Base-by-base conservation (phyloP, 2,113 vertebrate species). In the Perccottus glenii region DNA sequence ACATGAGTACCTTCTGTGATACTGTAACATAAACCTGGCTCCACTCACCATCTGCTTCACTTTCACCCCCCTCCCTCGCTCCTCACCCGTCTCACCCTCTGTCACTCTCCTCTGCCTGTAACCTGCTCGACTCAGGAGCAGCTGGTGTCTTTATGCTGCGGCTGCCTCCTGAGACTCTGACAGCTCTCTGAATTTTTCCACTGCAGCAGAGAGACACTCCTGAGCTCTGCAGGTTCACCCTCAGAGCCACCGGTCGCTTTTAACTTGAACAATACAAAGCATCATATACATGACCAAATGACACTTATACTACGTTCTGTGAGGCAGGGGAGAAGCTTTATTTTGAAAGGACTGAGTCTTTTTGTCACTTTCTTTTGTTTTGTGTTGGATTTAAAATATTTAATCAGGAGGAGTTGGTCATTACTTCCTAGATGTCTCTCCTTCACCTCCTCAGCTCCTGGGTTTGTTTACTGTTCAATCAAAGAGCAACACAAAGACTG, bases 141-240 rank as follows among this genome's bases (percentile, higher is more conserved):
- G 81, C 83, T 87, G 81, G 83, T 40, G 7, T 85, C 83, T 78
- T 82, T 75, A 75, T 77, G 74, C 76, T 66, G 73, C 60, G 78
- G 70, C 45, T 75, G 73, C 68, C 83, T 78, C 81, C 65, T 76
- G 74, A 75, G 82, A 77, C 69, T 48, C 38, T 52, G 64, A 40
- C 48, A 70, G 51, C 70, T 51, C 53, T 55, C 56, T 46, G 60
- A 67, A 64, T 70, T 67, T 49, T 67, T 64, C 70, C 62, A 11
- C 67, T 70, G 75, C 73, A 73, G 61, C 73, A 69, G 57, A 19
- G 32, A 48, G 65, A 70, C 16, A 48, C 68, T 60, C 70, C 68
- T 44, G 42, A 61, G 43, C 58, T 38, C 55, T 40, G 67, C 66
- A 61, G 47, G 35, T 75, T 68, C 51, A 58, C 5, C 5, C 38